These are phyloP conservation scores for Phocides pigmalion DNA, from an alignment of 1,140 invertebrate genomes.

Conservation along the genomic window DNA sequence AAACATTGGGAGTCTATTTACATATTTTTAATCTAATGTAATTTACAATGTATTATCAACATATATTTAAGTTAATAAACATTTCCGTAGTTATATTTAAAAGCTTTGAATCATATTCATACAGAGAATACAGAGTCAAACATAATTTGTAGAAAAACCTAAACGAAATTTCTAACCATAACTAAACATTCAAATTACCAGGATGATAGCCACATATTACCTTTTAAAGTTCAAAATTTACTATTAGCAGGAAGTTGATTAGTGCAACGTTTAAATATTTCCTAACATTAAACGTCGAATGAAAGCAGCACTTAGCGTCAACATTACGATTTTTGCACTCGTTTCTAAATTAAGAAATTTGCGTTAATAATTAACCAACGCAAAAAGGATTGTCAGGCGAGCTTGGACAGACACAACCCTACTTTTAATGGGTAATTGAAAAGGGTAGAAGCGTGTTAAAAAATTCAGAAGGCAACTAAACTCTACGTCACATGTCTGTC, in stretches of 20 bases:
- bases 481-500: constrained; percentile 51
- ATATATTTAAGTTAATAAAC: too few species aligned
- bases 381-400: constrained; percentile 80
- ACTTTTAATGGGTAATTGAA: constrained; percentile 78
- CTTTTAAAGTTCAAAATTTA: too few species aligned
- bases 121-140: too few species aligned
- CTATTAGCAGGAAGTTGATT: not conserved
- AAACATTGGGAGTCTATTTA: too few species aligned
- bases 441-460: constrained; percentile 75
- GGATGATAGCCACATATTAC: too few species aligned
- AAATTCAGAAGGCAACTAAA: constrained; percentile 73
- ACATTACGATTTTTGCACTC: constrained; percentile 57
- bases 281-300: constrained; percentile 5
- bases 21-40: too few species aligned
- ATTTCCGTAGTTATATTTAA: too few species aligned
- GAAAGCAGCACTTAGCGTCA: constrained; percentile 37
- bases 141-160: too few species aligned
- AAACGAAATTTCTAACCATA: too few species aligned
- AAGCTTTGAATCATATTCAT: too few species aligned
- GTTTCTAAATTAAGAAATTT: constrained; percentile 79
- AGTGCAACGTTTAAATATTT: not conserved
- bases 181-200: too few species aligned
- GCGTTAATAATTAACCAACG: constrained; percentile 75
- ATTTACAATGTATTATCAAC: too few species aligned
- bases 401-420: constrained; percentile 74